Percentiles rank a stretch among this genome's conserved stretches.
phyloP scores from a whole-genome alignment of 1,140 invertebrate genomes.

The Antheraea pernyi region DNA sequence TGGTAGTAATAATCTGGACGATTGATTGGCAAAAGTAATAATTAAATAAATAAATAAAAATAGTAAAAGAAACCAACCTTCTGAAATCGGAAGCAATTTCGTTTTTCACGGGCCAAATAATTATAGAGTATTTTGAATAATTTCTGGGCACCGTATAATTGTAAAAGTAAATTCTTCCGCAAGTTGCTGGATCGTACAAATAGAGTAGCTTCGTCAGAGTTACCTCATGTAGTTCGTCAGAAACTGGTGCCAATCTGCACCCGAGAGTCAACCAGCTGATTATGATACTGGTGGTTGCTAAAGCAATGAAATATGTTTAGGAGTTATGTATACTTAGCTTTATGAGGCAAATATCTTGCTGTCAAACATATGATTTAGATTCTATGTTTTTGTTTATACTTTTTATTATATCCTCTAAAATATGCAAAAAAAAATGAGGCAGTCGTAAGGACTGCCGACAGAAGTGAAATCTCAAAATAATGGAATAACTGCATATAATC shows the following conservation, averaged over 20 bases:
- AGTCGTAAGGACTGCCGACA: no score
- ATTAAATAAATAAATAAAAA: no score
- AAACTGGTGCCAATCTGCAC: conserved; percentile 42
- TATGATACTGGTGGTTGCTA: conserved; percentile 41
- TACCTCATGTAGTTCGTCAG: conserved; percentile 51
- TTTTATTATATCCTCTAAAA: no score
- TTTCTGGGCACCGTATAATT: conserved; percentile 41
- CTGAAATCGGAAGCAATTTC: conserved; percentile 38
- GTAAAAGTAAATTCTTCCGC: conserved; percentile 52
- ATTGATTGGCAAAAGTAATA: no score
- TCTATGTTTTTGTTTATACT: no score
- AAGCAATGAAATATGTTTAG: conserved; percentile 4
- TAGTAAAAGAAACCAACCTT: conserved; percentile 15
- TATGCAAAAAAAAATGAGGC: no score
- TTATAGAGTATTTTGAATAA: conserved; percentile 20
- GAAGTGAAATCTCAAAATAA: no score
- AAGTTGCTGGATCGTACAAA: conserved; percentile 59
- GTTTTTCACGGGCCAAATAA: conserved; percentile 55
- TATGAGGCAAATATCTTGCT: no score
- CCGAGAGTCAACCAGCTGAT: conserved; percentile 53
- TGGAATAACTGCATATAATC: no score
- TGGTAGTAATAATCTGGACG: no score
- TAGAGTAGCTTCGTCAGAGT: conserved; percentile 64
- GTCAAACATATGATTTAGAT: no score
- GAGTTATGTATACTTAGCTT: no score